Evolutionary conservation across 35 echinoderm and acorn worm genomes (phyloP).

Genomic region (Eucidaris tribuloides): DNA sequence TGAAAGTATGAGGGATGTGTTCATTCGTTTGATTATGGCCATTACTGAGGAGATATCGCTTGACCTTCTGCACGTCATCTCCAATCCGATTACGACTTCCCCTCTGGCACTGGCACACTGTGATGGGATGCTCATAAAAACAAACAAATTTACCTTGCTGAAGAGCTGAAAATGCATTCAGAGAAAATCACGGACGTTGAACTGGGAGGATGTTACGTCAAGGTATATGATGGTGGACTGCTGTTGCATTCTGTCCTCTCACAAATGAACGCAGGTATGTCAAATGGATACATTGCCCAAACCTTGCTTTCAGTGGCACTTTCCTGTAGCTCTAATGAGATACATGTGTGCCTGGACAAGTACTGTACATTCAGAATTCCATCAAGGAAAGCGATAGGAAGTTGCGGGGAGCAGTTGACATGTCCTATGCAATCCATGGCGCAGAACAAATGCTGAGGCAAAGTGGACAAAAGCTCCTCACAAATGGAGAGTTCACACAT

Average conservation of each 20-base stretch:
- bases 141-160: constrained; percentile 21
- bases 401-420: constrained; percentile 33
- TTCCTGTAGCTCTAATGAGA: constrained; percentile 10
- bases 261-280: constrained; percentile 16
- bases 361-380: constrained; percentile 42
- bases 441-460: constrained; percentile 62
- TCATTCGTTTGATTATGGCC: constrained; percentile 52
- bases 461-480: constrained; percentile 53
- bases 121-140: constrained; percentile 60
- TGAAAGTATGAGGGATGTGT: constrained; percentile 55
- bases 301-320: constrained; percentile 22
- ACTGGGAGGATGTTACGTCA: constrained; percentile 32
- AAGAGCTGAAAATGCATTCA: constrained; percentile 42
- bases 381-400: constrained; percentile 52
- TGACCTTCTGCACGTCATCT: constrained; percentile 45
- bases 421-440: constrained; percentile 29
- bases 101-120: constrained; percentile 67
- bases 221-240: constrained; percentile 50
- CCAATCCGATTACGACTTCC: constrained; percentile 58
- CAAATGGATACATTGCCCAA: constrained; percentile 20
- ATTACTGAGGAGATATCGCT: constrained; percentile 58
- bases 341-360: constrained; percentile 50
- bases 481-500: constrained; percentile 70
- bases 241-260: constrained; percentile 43
- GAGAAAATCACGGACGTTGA: constrained; percentile 4